Evolutionary conservation across 2,113 vertebrate species (phyloP).

Genomic region (Actenoides lindsayi): DNA sequence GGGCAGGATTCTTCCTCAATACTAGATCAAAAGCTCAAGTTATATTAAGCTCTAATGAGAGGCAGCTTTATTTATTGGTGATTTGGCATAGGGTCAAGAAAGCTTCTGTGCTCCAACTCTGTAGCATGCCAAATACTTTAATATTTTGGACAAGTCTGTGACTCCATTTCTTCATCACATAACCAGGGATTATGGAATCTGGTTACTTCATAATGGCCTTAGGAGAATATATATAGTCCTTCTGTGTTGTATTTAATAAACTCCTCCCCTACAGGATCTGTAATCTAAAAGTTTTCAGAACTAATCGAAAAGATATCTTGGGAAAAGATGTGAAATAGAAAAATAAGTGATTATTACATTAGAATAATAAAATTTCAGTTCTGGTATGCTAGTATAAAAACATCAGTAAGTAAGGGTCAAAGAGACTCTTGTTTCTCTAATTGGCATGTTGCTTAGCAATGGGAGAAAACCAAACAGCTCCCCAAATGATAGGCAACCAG

Average conservation of each 20-base stretch:
- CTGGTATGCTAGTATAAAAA: neutral
- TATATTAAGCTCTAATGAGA: slow-evolving; percentile 1
- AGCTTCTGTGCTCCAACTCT: neutral
- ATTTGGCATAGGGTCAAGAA: neutral
- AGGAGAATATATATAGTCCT: neutral
- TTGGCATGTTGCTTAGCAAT: neutral
- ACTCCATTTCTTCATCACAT: neutral
- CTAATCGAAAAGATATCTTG: neutral
- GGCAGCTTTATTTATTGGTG: neutral
- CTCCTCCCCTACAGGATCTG: neutral
- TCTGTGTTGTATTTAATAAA: neutral
- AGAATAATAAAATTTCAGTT: neutral
- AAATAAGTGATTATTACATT: neutral
- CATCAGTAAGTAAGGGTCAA: neutral
- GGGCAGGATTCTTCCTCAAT: neutral
- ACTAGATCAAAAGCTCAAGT: slow-evolving; percentile 24
- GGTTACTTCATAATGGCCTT: neutral
- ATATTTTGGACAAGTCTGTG: neutral
- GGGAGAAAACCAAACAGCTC: neutral
- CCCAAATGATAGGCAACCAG: neutral
- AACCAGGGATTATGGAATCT: slow-evolving; percentile 7
- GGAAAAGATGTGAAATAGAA: neutral
- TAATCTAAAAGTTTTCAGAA: neutral
- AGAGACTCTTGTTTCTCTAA: neutral
- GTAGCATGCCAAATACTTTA: neutral